Conservation (phyloP, 2,797 vertebrate species). For the Bucorvus abyssinicus region DNA sequence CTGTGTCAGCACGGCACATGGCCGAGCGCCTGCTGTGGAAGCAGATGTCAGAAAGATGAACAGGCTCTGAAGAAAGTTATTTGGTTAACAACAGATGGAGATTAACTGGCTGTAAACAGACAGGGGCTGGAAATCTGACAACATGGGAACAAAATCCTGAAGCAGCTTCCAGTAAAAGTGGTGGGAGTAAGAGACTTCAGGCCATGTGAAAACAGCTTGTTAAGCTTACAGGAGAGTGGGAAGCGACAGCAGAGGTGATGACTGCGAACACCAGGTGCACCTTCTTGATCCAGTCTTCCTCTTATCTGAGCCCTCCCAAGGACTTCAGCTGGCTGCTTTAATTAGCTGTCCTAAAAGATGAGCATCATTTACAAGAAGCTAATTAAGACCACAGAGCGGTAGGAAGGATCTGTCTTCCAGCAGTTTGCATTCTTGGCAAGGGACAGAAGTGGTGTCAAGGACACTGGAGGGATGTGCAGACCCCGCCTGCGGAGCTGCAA, state of each 20-base stretch:
- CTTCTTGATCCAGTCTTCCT: not conserved
- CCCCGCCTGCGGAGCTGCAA: not conserved
- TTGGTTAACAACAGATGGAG: constrained; percentile 20
- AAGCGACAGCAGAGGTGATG: not conserved
- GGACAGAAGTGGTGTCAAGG: not conserved
- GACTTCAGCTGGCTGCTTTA: not conserved
- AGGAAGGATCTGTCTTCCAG: not conserved
- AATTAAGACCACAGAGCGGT: not conserved
- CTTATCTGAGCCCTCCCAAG: not conserved
- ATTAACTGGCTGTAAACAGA: constrained; percentile 18
- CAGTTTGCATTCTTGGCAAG: not conserved
- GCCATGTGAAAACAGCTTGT: not conserved
- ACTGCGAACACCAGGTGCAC: not conserved
- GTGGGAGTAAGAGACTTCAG: not conserved
- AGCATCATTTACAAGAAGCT: not conserved
- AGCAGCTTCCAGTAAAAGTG: constrained; percentile 14
- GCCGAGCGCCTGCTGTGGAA: not conserved
- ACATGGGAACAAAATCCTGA: not conserved
- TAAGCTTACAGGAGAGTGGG: not conserved
- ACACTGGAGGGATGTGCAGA: not conserved
- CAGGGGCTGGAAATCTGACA: not conserved
- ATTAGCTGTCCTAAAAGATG: not conserved
- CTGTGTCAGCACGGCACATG: not conserved
- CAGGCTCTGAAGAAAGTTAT: not conserved
- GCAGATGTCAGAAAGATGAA: not conserved